phyloP scores from a whole-genome alignment of 2,113 vertebrate genomes.

The Benitochromis conjunctus region DNA sequence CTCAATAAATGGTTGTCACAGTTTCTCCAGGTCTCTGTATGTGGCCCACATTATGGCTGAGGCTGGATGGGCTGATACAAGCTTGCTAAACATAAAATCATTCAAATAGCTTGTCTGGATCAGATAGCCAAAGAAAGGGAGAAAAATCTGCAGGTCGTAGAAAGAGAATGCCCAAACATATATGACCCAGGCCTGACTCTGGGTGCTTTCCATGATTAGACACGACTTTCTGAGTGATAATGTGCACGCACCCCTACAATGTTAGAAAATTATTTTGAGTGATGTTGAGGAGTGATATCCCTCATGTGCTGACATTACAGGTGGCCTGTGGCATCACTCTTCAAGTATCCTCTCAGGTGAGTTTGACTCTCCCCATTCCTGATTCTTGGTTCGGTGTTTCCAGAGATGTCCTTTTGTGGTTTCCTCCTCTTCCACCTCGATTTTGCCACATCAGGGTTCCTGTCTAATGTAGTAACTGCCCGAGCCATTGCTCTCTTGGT shows the following conservation, averaged over 20 bases:
- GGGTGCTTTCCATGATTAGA: background rate
- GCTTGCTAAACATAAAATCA: constrained; percentile 2
- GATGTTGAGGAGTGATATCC: background rate
- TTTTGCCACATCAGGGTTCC: constrained; percentile 77
- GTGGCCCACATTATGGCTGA: constrained; percentile 33
- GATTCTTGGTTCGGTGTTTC: background rate
- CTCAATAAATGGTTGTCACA: constrained; percentile 65
- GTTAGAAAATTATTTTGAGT: background rate
- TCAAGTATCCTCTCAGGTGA: background rate
- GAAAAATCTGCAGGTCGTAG: constrained; percentile 23
- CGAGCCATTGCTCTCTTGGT: constrained; percentile 96
- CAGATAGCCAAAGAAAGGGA: background rate
- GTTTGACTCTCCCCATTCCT: background rate
- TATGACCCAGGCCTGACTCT: background rate
- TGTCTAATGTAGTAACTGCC: constrained; percentile 98
- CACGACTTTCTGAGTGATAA: background rate
- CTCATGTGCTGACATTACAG: background rate
- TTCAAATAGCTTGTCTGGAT: background rate
- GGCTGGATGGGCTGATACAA: constrained; percentile 22
- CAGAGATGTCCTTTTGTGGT: background rate
- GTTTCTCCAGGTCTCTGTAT: constrained; percentile 66
- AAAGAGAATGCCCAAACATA: constrained; percentile 36
- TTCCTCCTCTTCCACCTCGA: background rate
- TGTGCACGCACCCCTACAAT: constrained; percentile 3
- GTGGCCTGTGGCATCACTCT: constrained; percentile 1